phyloP scores from a whole-genome alignment of 2,797 vertebrate genomes.

The Gobionotothen gibberifrons region DNA sequence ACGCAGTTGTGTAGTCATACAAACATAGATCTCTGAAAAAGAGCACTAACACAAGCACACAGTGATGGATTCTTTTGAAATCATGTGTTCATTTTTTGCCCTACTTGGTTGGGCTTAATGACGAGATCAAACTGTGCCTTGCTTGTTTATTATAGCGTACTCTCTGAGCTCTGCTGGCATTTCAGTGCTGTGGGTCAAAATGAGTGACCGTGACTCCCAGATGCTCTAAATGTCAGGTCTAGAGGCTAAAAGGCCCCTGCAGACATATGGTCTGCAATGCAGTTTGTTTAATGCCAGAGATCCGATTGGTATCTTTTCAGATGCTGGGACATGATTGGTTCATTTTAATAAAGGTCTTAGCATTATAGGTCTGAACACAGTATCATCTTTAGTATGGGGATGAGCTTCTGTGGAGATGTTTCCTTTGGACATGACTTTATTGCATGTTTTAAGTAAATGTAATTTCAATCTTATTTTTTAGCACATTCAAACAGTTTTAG shows the following conservation, averaged over 20 bases:
- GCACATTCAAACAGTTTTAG: not conserved
- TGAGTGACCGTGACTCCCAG: slow-evolving; percentile 34
- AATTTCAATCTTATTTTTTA: not conserved
- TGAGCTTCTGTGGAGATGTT: not conserved
- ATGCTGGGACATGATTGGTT: slow-evolving; percentile 17
- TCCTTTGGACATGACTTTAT: not conserved
- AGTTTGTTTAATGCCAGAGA: slow-evolving; percentile 65
- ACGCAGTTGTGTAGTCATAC: not conserved
- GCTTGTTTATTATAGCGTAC: slow-evolving; percentile 11
- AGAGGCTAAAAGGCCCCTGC: slow-evolving; percentile 63
- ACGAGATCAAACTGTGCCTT: slow-evolving; percentile 33
- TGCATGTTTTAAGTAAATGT: not conserved
- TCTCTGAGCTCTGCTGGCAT: slow-evolving; percentile 47
- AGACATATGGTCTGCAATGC: slow-evolving; percentile 29
- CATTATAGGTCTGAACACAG: not conserved
- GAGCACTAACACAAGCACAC: not conserved
- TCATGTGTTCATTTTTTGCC: not conserved
- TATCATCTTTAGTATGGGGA: not conserved
- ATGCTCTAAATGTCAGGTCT: slow-evolving; percentile 74
- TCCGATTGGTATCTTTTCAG: not conserved
- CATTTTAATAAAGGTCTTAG: slow-evolving; percentile 32
- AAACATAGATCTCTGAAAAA: slow-evolving; percentile 1
- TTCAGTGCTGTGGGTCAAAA: slow-evolving; percentile 45
- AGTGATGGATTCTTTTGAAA: slow-evolving; percentile 10
- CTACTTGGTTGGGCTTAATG: slow-evolving; percentile 15